A percentile compares a stretch with the other conserved stretches of the same genome.
Evolutionary conservation across 2,113 vertebrate species (phyloP).

Genomic region (Gallinago undulata): DNA sequence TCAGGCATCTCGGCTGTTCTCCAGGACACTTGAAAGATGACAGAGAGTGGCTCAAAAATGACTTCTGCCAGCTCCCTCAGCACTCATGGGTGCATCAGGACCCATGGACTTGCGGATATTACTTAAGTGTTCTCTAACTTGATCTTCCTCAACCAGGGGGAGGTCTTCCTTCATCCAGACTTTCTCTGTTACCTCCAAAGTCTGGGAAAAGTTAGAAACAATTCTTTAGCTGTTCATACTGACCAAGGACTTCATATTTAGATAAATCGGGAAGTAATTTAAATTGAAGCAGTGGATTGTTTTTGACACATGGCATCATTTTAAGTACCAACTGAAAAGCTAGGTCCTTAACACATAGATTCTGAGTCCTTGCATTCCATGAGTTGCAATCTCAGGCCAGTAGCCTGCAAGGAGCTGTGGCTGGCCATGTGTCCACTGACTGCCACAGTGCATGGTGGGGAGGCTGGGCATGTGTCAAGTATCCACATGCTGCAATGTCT

Average conservation of each 20-base stretch:
- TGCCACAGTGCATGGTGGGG: background rate
- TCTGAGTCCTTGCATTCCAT: background rate
- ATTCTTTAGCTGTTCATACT: background rate
- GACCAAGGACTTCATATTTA: background rate
- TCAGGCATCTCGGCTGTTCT: too few species aligned
- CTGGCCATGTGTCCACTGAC: background rate
- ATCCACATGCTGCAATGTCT: background rate
- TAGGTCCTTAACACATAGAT: background rate
- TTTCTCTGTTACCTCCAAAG: too few species aligned
- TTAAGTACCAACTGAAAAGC: background rate
- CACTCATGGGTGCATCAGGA: too few species aligned
- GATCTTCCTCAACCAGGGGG: too few species aligned
- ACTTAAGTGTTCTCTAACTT: too few species aligned
- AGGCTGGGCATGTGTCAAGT: fast-evolving
- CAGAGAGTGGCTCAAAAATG: too few species aligned
- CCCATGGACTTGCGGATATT: too few species aligned
- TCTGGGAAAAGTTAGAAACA: background rate
- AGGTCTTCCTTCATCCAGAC: too few species aligned
- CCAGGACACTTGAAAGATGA: too few species aligned
- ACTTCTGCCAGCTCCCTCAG: too few species aligned
- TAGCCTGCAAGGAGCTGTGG: background rate
- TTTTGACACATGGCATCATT: background rate
- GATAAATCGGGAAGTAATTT: background rate
- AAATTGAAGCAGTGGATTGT: background rate
- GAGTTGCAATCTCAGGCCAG: background rate